These are phyloP conservation scores for Strigops habroptila DNA, from an alignment of 2,113 vertebrate species.

Conservation along the genomic window DNA sequence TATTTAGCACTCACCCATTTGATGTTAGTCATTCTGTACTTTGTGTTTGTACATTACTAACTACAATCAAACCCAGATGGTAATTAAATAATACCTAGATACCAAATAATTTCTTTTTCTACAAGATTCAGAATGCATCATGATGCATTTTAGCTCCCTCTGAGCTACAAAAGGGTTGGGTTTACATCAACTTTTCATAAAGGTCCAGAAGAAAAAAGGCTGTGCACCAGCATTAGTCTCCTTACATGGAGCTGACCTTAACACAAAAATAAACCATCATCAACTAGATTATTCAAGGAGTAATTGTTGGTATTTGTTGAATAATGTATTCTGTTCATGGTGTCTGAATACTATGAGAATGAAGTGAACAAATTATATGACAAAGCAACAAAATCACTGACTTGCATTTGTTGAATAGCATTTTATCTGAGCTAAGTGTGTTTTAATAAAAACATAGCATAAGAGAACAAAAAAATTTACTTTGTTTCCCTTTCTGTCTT, in stretches of 20 bases:
- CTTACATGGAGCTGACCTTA: background rate
- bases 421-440: background rate
- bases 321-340: slow-evolving; percentile 42
- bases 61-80: background rate
- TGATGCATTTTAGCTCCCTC: background rate
- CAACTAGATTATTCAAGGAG: slow-evolving; percentile 52
- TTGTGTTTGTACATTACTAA: background rate
- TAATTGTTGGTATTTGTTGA: slow-evolving; percentile 58
- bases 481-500: background rate
- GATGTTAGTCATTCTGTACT: background rate
- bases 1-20: background rate
- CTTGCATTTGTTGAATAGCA: background rate
- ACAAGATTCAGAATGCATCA: background rate
- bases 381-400: slow-evolving; percentile 14
- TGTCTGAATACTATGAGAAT: slow-evolving; percentile 12
- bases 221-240: background rate
- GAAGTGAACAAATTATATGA: slow-evolving; percentile 41
- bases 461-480: background rate
- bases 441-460: background rate
- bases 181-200: background rate
- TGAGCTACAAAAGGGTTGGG: background rate
- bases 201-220: background rate
- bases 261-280: slow-evolving; percentile 41
- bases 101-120: background rate
- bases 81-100: background rate